Conservation (phyloP, 1,140 invertebrate species). For the Homarus americanus region DNA sequence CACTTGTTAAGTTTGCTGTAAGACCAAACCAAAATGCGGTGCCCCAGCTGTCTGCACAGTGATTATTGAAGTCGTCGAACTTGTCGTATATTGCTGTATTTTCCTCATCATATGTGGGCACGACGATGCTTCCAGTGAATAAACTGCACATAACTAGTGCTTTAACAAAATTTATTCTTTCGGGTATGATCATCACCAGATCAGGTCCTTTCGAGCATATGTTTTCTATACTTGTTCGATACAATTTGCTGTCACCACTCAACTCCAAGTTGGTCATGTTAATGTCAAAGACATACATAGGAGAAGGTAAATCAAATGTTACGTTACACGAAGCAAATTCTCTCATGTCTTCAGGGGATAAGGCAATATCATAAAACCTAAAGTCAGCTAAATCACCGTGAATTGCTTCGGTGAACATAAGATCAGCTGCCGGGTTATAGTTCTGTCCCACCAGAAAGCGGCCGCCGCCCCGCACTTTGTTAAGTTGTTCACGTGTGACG, state of each 20-base stretch:
- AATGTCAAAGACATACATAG: neutral
- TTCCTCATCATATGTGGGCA: neutral
- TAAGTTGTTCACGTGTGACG: too few relatives aligned
- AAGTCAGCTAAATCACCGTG: slow-evolving; percentile 17
- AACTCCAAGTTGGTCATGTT: neutral
- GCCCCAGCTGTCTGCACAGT: slow-evolving; percentile 3
- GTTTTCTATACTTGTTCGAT: neutral
- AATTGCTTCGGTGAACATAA: slow-evolving; percentile 15
- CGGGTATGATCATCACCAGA: neutral
- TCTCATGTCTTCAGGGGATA: neutral
- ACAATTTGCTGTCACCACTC: neutral
- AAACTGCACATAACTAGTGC: neutral
- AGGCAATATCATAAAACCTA: neutral
- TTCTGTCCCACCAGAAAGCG: slow-evolving; percentile 32
- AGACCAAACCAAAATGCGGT: neutral
- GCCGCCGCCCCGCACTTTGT: slow-evolving; percentile 21
- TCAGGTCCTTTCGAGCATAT: neutral
- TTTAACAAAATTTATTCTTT: slow-evolving; percentile 2
- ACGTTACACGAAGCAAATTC: neutral
- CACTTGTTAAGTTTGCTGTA: neutral
- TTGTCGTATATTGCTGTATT: slow-evolving; percentile 14
- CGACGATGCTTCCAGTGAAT: neutral
- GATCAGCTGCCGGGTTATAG: neutral
- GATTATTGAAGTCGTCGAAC: slow-evolving; percentile 2
- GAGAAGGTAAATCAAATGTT: neutral